Evolutionary conservation across 1,140 invertebrate species (phyloP), one percentile per base, ranked within the genome.

Genomic region (Bombus soroeensis): DNA sequence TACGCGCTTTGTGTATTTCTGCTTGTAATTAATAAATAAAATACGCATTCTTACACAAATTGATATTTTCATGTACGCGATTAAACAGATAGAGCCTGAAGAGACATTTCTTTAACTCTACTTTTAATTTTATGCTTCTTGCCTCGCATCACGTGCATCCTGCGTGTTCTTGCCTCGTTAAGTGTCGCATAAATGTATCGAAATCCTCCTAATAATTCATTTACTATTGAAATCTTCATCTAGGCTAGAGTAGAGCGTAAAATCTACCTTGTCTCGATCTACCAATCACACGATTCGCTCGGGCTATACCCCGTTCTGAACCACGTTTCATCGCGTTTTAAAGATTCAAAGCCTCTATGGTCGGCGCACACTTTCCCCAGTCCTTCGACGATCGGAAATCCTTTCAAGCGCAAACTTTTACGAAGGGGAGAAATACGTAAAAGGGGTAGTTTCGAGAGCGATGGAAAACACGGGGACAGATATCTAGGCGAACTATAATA

Each of bases 401-500:
- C 37, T 62, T 77, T 62, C 39, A 32, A 62, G 59, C 47, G 66
- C 62, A 22, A 83, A 83, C 73, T 83, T 79, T 62, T n/a, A 53
- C 32, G 22, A n/a, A 57, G 25, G 25, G 39, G 71, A 25, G 41
- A 32, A 3, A 25, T 39, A 71, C 34, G 68, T 15, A 10, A 76
- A 66, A 66, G 72, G 72, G 81, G 82, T 78, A 70, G 82, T 70
- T 78, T 71, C 34, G 85, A 82, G 57, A 59, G 41, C 43, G 41
- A 57, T 66, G 57, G 59, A 39, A 43, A 81, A 62, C 87, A 59
- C 79, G 62, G 43, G 25, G 53, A 71, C 72, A 83, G 53, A 81
- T 73, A 81, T 75, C 70, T 74, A 57, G 62, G 74, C 37, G 84
- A 82, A 72, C 74, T 90, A 80, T 88, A 81, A 90, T 88, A 83